Evolutionary conservation across 2,888 invertebrate genomes (phyloP).

Genomic region (Apotomis turbidana): DNA sequence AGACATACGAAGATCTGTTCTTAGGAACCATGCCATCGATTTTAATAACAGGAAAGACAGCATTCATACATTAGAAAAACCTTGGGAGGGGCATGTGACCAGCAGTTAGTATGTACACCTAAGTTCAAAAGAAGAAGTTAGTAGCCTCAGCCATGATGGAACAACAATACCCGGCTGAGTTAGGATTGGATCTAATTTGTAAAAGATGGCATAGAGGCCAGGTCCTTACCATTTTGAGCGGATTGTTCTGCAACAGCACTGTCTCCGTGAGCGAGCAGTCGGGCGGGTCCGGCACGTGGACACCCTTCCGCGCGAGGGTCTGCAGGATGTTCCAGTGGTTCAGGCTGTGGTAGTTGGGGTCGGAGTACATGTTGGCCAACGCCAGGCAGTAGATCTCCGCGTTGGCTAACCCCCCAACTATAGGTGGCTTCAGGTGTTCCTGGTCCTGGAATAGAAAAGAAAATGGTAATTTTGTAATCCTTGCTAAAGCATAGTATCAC

Average conservation of each 20-base stretch:
- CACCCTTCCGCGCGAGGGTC: constrained; percentile 95
- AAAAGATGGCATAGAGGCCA: too few relatives aligned
- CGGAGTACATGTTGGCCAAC: constrained; percentile 96
- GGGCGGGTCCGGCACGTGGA: constrained; percentile 91
- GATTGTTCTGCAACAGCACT: constrained; percentile 97
- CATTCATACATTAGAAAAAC: too few relatives aligned
- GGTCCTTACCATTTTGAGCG: constrained; percentile 92
- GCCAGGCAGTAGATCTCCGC: constrained; percentile 98
- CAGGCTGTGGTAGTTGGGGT: constrained; percentile 97
- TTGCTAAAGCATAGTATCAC: too few relatives aligned
- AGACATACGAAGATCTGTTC: too few relatives aligned
- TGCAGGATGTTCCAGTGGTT: constrained; percentile 98
- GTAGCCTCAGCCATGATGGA: too few relatives aligned
- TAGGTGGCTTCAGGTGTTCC: constrained; percentile 96
- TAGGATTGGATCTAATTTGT: too few relatives aligned
- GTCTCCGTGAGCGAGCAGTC: constrained; percentile 97
- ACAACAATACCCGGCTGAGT: too few relatives aligned
- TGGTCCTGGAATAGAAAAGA: constrained; percentile 87
- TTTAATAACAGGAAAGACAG: too few relatives aligned
- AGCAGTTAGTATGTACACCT: too few relatives aligned
- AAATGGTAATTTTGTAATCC: neutral
- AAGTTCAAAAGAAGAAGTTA: too few relatives aligned
- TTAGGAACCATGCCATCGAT: too few relatives aligned
- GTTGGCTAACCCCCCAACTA: constrained; percentile 95
- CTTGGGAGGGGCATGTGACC: too few relatives aligned